Evolutionary conservation across 2,888 invertebrate genomes (phyloP).

Genomic region (Callyntrura sp.): DNA sequence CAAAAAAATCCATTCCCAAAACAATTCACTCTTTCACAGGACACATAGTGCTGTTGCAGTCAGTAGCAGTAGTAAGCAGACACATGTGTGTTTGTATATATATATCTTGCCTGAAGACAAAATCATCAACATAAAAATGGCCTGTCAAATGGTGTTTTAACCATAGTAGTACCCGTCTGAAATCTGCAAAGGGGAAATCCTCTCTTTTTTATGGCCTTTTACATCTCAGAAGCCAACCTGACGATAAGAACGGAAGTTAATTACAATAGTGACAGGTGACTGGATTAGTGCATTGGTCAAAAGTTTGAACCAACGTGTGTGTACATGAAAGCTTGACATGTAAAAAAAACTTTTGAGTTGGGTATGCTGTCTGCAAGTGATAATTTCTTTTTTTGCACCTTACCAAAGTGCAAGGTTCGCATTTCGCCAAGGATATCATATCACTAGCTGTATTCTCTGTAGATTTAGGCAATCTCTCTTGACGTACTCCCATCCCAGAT

Average conservation of each 20-base stretch:
- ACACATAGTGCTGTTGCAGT: constrained; percentile 8
- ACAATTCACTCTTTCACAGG: not conserved
- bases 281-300: constrained; percentile 35
- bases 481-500: not conserved
- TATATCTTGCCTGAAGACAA: not conserved
- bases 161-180: not conserved
- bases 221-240: not conserved
- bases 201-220: constrained; percentile 5
- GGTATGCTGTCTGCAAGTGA: not conserved
- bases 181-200: not conserved
- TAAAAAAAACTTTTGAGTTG: not conserved
- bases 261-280: constrained; percentile 57
- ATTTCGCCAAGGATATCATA: not conserved
- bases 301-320: not conserved
- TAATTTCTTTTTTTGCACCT: not conserved
- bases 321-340: not conserved
- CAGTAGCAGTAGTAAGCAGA: not conserved
- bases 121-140: not conserved
- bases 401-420: not conserved
- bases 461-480: not conserved
- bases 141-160: not conserved
- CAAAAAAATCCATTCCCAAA: not conserved
- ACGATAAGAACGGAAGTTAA: constrained; percentile 67
- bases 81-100: not conserved
- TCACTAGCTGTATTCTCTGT: not conserved